Evolutionary conservation across 1,140 invertebrate species (phyloP).

Genomic region (Coptotermes formosanus): DNA sequence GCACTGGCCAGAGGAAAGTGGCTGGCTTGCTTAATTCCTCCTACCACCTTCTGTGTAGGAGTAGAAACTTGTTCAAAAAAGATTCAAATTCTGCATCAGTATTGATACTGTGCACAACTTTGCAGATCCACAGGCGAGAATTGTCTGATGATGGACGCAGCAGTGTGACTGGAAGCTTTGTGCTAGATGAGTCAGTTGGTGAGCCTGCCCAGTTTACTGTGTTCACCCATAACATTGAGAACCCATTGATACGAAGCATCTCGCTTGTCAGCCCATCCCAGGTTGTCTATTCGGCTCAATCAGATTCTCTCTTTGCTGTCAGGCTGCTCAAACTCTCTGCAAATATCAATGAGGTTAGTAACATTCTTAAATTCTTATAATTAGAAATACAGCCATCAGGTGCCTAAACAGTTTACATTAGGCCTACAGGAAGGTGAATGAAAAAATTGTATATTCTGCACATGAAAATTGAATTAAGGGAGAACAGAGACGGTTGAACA

Average conservation of each 20-base stretch:
- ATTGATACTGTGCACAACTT: constrained; percentile 22
- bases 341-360: constrained; percentile 52
- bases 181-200: constrained; percentile 49
- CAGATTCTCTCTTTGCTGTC: constrained; percentile 49
- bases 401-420: too few relatives aligned
- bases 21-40: too few relatives aligned
- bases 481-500: too few relatives aligned
- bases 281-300: constrained; percentile 45
- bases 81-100: background rate
- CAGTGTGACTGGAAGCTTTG: constrained; percentile 51
- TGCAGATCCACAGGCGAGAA: constrained; percentile 49
- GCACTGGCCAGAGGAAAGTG: too few relatives aligned
- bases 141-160: constrained; percentile 48
- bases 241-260: constrained; percentile 50
- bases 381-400: too few relatives aligned
- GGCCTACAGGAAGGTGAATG: too few relatives aligned
- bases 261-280: constrained; percentile 51
- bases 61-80: background rate
- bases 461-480: too few relatives aligned
- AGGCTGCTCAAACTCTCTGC: constrained; percentile 53
- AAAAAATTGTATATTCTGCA: too few relatives aligned
- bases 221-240: constrained; percentile 50
- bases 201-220: constrained; percentile 51
- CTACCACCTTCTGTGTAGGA: too few relatives aligned
- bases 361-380: too few relatives aligned